Evolutionary conservation across 92 coral and sea anemone genomes (phyloP), one percentile per base, ranked within the genome.

Genomic region (Nematostella vectensis): DNA sequence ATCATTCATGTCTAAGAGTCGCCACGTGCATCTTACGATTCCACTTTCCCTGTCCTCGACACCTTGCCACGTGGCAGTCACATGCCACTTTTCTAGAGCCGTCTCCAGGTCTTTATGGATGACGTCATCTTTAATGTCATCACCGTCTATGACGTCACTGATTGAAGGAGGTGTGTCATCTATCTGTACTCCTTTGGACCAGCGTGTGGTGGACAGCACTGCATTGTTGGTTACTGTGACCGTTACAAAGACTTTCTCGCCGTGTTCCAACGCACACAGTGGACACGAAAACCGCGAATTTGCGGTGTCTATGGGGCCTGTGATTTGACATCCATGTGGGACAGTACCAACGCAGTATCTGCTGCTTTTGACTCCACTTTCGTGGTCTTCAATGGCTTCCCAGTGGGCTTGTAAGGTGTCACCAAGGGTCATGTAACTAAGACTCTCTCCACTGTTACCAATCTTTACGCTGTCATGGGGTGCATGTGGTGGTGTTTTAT

Each of bases 11-110:
- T 48, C 65, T 13, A 58, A 55, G 25, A 86, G 59, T 23, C 31
- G 54, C 99, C 99, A 93, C 11, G 23, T 38, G 63, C 96, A 93
- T 13, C 62, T 47, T 26, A 29, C 55, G 12, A 93, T 65, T 0
- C 93, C 88, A 65, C 94, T 86, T 45, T 86, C 85, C 22, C 25
- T 48, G 31, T 93, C 99, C 27, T 82, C 96, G 2, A 59, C 86
- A 29, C 99, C 99, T 55, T 59, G 63, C 95, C 96, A 93, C 47
- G 96, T 61, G 54, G 74, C 67, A 10, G 96, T 70, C 1, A 88
- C 54, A 47, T 78, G 76, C 99, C 99, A 93, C 16, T 58, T 56
- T 27, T 51, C 61, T 22, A 85, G 57, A 21, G 69, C 88, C 6
- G 76, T 54, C 27, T 85, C 76, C 30, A 65, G 43, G 36, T 82